Evolutionary conservation across 2,113 vertebrate genomes (phyloP).

Genomic region (Platichthys flesus): DNA sequence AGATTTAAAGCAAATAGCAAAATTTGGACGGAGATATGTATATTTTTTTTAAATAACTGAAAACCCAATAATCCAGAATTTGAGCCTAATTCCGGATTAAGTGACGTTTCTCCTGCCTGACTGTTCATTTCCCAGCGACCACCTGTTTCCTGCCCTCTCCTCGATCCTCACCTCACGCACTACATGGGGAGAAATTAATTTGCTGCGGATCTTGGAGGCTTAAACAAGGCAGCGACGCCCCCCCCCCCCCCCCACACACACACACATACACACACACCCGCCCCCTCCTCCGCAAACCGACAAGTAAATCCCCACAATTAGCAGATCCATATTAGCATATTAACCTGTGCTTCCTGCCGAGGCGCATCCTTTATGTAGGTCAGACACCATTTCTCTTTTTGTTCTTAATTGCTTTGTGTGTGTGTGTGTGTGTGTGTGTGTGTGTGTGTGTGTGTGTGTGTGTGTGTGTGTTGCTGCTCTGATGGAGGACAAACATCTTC

Average conservation of each 20-base stretch:
- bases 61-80: no score
- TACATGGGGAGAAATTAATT: constrained; percentile 79
- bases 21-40: no score
- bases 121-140: constrained; percentile 59
- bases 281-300: constrained; percentile 58
- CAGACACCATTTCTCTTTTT: constrained; percentile 70
- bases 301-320: constrained; percentile 80
- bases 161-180: constrained; percentile 74
- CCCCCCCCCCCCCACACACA: background rate
- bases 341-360: constrained; percentile 78
- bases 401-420: constrained; percentile 79
- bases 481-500: constrained; percentile 72
- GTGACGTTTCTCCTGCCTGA: background rate
- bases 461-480: constrained; percentile 25
- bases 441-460: no score
- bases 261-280: background rate
- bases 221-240: constrained; percentile 68
- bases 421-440: background rate
- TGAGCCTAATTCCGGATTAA: no score
- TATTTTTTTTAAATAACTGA: background rate
- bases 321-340: constrained; percentile 84
- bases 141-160: constrained; percentile 74
- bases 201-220: constrained; percentile 74
- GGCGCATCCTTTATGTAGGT: constrained; percentile 82
- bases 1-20: background rate